These are phyloP conservation scores for Gymnothorax reevesii DNA, from an alignment of 2,797 vertebrate genomes.

Conservation along the genomic window DNA sequence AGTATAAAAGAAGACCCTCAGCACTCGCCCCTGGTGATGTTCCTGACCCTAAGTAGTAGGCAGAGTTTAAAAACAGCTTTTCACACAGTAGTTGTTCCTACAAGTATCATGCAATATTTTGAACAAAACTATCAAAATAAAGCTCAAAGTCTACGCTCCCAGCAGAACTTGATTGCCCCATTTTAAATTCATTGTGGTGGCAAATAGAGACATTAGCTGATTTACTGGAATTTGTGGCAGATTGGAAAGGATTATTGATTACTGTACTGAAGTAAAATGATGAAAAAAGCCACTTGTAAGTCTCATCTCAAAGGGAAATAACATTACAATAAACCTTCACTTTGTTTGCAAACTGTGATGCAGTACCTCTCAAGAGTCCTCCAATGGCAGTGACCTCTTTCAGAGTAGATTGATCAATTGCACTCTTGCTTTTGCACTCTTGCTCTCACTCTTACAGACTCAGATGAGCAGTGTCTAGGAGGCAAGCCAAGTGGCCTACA, in stretches of 20 bases:
- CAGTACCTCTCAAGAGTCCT: neutral
- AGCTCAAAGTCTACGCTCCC: no score
- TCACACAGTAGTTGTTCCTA: no score
- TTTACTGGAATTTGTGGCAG: conserved; percentile 42
- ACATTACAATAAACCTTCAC: neutral
- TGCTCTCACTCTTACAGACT: no score
- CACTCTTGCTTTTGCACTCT: neutral
- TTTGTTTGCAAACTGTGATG: neutral
- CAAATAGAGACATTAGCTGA: no score
- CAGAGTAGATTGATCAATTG: conserved; percentile 9
- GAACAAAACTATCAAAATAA: no score
- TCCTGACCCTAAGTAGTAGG: no score
- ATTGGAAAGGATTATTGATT: conserved; percentile 49
- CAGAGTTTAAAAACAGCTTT: no score
- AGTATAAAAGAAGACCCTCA: no score
- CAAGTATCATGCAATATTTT: no score
- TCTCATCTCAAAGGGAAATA: neutral
- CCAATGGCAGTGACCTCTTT: neutral
- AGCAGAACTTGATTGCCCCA: no score
- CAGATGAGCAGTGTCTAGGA: neutral
- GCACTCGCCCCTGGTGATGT: no score
- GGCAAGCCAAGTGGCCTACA: neutral
- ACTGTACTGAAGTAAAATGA: neutral
- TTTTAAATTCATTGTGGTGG: no score
- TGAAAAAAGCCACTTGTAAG: neutral